Base-by-base conservation (phyloP, 2,888 invertebrate species). In the Teleogryllus oceanicus region DNA sequence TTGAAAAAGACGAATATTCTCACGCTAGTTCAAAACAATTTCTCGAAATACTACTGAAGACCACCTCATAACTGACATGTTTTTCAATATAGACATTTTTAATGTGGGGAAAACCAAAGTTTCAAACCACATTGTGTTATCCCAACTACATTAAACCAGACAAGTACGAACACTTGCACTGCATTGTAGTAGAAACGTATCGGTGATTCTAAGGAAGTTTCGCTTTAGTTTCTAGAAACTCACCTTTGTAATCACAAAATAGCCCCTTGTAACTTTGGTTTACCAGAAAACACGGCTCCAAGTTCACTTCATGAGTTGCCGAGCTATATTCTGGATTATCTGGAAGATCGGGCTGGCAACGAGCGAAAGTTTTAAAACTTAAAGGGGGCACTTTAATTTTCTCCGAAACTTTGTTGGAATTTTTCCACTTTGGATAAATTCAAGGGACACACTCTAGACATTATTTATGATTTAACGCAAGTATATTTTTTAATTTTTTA, bases 281-380 rank as follows among this genome's bases (percentile, higher is more conserved):
- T 62, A 18, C 62, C n/a, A 62, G 13, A 5, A 62, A 62, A 62
- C 62, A 62, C 13, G 62, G 62, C 13, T n/a, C 16, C 16, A 62
- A 62, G 62, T 62, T 13, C n/a, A 62, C 62, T 62, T 62, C 62
- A 18, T 62, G 62, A 62, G 62, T 62, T 62, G 62, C n/a, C n/a
- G 62, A 62, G n/a, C 62, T 62, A 62, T 18, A 62, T 62, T 62
- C 62, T 18, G 62, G 62, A 62, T 62, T 62, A 62, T 62, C 62
- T 62, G 62, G 16, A 62, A 62, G 62, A 62, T 62, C 62, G 62
- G 16, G 8, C n/a, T 62, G 62, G 16, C 62, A 62, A 62, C 62
- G 62, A 62, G 62, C 3, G n/a, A 62, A 62, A n/a, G 13, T 62
- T 62, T 62, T 37, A 37, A 37, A 37, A 37, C 62, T 13, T 62